phyloP scores from a whole-genome alignment of 2,888 invertebrate species.

The Gnatocerus cornutus region DNA sequence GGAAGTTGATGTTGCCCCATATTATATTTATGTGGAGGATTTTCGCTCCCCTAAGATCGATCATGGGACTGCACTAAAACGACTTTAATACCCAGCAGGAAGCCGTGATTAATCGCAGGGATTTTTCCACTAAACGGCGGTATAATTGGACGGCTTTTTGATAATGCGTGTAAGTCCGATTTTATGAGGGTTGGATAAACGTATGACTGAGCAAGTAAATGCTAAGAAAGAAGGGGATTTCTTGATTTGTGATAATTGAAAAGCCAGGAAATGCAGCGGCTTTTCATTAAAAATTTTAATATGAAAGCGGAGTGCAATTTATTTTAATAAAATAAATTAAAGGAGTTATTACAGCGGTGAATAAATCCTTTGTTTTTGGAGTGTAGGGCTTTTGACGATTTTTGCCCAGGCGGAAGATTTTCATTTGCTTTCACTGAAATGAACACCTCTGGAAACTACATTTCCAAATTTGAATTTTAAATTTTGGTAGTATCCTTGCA shows the following conservation, averaged over 20 bases:
- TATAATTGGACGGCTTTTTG: conserved; percentile 6
- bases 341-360: neutral
- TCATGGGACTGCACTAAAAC: conserved; percentile 11
- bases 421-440: too few species aligned
- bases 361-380: too few species aligned
- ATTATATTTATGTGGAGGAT: conserved; percentile 10
- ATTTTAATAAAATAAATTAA: neutral
- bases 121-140: conserved; percentile 6
- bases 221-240: neutral
- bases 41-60: conserved; percentile 19
- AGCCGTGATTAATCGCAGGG: conserved; percentile 10
- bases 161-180: conserved; percentile 19
- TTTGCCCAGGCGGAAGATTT: too few species aligned
- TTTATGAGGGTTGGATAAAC: conserved; percentile 15
- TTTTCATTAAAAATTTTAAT: conserved; percentile 2
- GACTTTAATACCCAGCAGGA: conserved; percentile 19
- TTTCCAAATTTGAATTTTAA: too few species aligned
- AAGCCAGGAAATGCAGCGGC: neutral
- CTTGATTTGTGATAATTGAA: neutral
- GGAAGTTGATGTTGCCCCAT: conserved; percentile 17
- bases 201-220: neutral
- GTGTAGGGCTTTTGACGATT: too few species aligned
- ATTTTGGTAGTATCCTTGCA: too few species aligned
- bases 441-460: too few species aligned
- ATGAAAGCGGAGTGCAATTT: neutral